Conservation (phyloP, 2,797 vertebrate genomes). For the Xenops minutus region DNA sequence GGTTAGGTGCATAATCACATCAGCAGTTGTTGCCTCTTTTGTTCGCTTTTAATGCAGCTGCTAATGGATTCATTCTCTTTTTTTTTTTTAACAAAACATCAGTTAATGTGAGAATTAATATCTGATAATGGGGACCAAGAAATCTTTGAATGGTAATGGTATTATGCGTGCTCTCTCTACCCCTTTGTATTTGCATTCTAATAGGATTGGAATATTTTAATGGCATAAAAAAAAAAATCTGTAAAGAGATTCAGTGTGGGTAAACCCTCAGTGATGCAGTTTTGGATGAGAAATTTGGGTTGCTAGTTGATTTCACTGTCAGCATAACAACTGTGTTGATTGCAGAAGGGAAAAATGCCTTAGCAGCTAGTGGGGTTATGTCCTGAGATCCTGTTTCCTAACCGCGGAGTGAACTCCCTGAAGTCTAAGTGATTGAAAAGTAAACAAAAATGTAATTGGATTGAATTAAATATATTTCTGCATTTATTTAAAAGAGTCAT, state of each 20-base stretch:
- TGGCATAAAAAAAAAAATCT: not conserved
- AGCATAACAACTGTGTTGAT: not conserved
- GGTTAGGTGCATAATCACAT: slow-evolving; percentile 1
- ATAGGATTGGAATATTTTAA: slow-evolving; percentile 48
- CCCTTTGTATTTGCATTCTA: slow-evolving; percentile 56
- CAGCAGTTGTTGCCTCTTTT: slow-evolving; percentile 30
- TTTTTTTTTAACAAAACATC: slow-evolving; percentile 1
- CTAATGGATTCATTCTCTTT: slow-evolving; percentile 29
- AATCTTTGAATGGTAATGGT: slow-evolving; percentile 52
- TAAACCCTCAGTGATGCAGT: not conserved
- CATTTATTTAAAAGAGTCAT: not conserved
- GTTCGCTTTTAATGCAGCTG: slow-evolving; percentile 31
- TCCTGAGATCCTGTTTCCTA: not conserved
- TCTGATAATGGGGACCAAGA: slow-evolving; percentile 51
- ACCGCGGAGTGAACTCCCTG: not conserved
- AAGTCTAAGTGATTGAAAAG: not conserved
- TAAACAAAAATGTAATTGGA: slow-evolving; percentile 24
- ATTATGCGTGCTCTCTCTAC: slow-evolving; percentile 16
- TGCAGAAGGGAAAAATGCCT: not conserved
- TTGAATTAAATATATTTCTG: slow-evolving; percentile 1
- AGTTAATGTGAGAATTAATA: slow-evolving; percentile 57
- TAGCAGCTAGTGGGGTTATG: not conserved
- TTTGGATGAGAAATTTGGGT: not conserved
- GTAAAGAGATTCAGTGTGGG: not conserved
- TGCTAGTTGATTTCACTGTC: not conserved